Conservation (phyloP, 2,888 invertebrate species). For the Drosophila formosana region DNA sequence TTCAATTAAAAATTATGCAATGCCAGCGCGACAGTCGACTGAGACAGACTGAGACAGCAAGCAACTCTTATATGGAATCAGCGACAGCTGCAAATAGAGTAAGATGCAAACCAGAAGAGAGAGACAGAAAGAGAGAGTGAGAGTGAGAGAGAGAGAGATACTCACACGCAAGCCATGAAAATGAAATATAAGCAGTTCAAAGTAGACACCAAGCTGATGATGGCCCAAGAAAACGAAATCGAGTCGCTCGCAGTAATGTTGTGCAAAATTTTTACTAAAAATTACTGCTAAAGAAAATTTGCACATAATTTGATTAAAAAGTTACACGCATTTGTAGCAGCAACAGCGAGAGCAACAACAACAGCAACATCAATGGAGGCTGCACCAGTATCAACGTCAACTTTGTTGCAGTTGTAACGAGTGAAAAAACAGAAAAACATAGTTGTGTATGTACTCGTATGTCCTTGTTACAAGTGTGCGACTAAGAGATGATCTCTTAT, state of each 20-base stretch:
- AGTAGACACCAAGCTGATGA: constrained; percentile 50
- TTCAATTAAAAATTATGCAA: constrained; percentile 81
- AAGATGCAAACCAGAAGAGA: not conserved
- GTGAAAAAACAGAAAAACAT: constrained; percentile 4
- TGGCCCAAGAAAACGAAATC: constrained; percentile 24
- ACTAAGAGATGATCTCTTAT: constrained; percentile 6
- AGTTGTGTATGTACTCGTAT: not conserved
- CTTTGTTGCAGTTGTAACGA: constrained; percentile 43
- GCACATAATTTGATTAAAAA: constrained; percentile 81
- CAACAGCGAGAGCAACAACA: constrained; percentile 42
- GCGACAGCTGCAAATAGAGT: not conserved
- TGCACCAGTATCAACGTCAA: constrained; percentile 44
- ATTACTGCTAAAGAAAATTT: constrained; percentile 81
- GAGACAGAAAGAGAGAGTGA: not conserved
- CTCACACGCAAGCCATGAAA: constrained; percentile 56
- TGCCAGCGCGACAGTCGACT: constrained; percentile 39
- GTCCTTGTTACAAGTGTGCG: not conserved
- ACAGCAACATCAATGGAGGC: constrained; percentile 17
- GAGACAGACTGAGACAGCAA: constrained; percentile 23
- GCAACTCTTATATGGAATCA: not conserved
- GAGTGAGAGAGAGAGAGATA: constrained; percentile 16
- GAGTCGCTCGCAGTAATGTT: constrained; percentile 55
- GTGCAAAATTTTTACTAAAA: constrained; percentile 75
- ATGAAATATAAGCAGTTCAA: constrained; percentile 66
- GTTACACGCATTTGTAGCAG: constrained; percentile 77